Evolutionary conservation across 1,140 invertebrate species (phyloP).

Genomic region (Bombus sylvicola): DNA sequence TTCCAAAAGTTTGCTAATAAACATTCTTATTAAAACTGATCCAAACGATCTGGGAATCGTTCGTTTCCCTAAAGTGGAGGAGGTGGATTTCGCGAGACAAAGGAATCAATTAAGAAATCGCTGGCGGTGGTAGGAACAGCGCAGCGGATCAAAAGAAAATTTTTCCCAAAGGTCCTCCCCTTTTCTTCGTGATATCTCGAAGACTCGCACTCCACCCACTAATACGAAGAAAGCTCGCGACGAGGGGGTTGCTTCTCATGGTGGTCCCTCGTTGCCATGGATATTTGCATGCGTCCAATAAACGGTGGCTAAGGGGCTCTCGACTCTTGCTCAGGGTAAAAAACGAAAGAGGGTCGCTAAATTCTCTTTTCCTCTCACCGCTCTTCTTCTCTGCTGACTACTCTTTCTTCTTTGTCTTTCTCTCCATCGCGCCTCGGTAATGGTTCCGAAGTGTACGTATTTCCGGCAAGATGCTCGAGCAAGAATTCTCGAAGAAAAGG

Average conservation of each 20-base stretch:
- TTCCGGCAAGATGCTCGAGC: constrained; percentile 19
- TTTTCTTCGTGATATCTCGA: constrained; percentile 20
- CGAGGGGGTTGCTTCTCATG: constrained; percentile 54
- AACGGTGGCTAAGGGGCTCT: constrained; percentile 82
- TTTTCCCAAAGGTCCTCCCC: constrained; percentile 17
- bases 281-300: constrained; percentile 84
- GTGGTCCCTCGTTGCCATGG: constrained; percentile 80
- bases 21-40: neutral
- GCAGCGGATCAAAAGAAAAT: constrained; percentile 62
- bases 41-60: neutral
- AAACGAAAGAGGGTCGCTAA: constrained; percentile 80
- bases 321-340: constrained; percentile 80
- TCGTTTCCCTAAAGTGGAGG: no score
- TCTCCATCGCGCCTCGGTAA: constrained; percentile 67
- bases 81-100: constrained; percentile 13
- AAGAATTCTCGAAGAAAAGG: constrained; percentile 29
- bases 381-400: constrained; percentile 39
- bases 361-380: constrained; percentile 64
- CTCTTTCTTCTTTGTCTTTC: constrained; percentile 45
- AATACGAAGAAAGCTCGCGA: constrained; percentile 47
- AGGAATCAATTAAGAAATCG: constrained; percentile 67
- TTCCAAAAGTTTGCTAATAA: neutral
- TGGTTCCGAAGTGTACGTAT: constrained; percentile 69
- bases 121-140: constrained; percentile 37
- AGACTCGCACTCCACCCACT: constrained; percentile 30